These are phyloP conservation scores for Echiichthys vipera DNA, from an alignment of 2,797 vertebrate genomes.

Conservation along the genomic window DNA sequence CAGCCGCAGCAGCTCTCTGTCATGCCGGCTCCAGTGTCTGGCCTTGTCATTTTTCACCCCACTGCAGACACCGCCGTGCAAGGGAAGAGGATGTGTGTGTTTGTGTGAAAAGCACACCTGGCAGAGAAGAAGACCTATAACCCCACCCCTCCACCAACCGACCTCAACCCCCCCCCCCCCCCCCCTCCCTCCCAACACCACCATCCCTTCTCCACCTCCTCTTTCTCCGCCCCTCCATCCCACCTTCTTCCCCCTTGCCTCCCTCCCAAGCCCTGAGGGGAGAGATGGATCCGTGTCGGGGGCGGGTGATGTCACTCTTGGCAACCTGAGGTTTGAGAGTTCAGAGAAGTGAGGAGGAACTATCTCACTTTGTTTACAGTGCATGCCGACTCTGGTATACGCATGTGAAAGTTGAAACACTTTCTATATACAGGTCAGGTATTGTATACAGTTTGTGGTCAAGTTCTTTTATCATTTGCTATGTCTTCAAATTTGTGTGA, in stretches of 20 bases:
- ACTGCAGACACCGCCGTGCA: constrained; percentile 45
- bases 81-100: constrained; percentile 55
- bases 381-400: constrained; percentile 14
- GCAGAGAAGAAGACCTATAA: constrained; percentile 68
- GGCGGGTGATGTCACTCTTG: constrained; percentile 76
- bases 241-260: constrained; percentile 51
- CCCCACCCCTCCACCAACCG: constrained; percentile 56
- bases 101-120: constrained; percentile 79
- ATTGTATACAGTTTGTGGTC: constrained; percentile 28
- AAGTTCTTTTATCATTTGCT: constrained; percentile 15
- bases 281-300: constrained; percentile 73
- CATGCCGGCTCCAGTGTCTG: constrained; percentile 73
- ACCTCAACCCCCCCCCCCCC: constrained; percentile 31
- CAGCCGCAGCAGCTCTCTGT: constrained; percentile 51
- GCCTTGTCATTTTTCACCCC: constrained; percentile 74
- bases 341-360: constrained; percentile 53
- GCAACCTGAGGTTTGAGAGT: constrained; percentile 63
- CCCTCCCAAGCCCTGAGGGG: constrained; percentile 52
- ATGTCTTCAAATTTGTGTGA: constrained; percentile 22
- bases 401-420: constrained; percentile 11
- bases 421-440: constrained; percentile 20
- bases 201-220: constrained; percentile 20
- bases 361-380: constrained; percentile 56
- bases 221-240: constrained; percentile 49
- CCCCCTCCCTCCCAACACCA: background rate